A percentile compares a stretch with the other conserved stretches of the same genome.
Evolutionary conservation across 2,113 vertebrate species (phyloP).

Genomic region (Notarius quadriscutis): DNA sequence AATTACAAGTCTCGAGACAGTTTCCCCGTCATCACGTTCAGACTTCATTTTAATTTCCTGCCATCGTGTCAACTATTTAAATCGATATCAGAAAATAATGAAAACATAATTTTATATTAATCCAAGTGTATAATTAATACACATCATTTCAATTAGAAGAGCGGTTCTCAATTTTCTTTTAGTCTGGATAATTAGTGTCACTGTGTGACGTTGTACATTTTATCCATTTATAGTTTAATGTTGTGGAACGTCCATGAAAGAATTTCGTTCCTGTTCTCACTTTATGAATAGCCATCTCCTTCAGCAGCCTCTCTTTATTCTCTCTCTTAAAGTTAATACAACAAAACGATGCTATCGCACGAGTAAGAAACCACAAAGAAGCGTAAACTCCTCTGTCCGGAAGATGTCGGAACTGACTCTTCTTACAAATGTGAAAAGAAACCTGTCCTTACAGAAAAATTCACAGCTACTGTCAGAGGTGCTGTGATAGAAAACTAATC

Average conservation of each 20-base stretch:
- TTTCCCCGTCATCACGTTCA: constrained; percentile 62
- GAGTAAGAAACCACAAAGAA: not conserved
- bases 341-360: not conserved
- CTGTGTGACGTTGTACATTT: no score
- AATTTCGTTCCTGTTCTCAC: no score
- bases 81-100: not conserved
- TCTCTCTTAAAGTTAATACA: constrained; percentile 31
- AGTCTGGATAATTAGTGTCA: no score
- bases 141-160: not conserved
- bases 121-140: not conserved
- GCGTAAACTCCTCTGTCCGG: not conserved
- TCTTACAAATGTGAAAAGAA: not conserved
- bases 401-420: not conserved
- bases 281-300: no score
- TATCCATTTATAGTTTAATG: no score
- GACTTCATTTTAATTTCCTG: constrained; percentile 67
- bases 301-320: no score
- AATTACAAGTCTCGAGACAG: constrained; percentile 66
- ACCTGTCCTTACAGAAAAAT: no score
- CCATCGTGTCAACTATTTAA: constrained; percentile 65
- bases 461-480: not conserved
- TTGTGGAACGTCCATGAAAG: no score
- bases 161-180: no score
- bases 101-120: not conserved
- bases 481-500: not conserved